Conservation (phyloP, 2,888 invertebrate species). For the Digitonthophagus gazella region DNA sequence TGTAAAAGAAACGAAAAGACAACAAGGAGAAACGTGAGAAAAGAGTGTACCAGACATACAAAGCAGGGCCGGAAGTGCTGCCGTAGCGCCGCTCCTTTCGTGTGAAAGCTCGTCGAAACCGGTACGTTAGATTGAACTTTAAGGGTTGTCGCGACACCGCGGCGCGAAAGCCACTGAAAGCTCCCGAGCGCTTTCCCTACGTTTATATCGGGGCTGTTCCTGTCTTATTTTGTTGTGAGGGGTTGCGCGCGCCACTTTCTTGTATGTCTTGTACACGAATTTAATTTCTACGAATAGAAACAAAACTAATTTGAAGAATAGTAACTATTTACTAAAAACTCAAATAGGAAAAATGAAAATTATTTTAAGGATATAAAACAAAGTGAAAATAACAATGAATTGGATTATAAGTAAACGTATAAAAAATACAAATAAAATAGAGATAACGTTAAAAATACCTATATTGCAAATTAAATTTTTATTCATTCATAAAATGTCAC, state of each 20-base stretch:
- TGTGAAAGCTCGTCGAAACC: not conserved
- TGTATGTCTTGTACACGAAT: not conserved
- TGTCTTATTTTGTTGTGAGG: slow-evolving; percentile 2
- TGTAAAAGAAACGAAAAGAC: not conserved
- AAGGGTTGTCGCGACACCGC: slow-evolving; percentile 7
- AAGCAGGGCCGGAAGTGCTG: slow-evolving; percentile 2
- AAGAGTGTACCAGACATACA: slow-evolving; percentile 7
- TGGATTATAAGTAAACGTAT: too few relatives aligned
- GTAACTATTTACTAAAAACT: too few relatives aligned
- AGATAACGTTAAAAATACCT: too few relatives aligned
- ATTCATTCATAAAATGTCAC: too few relatives aligned
- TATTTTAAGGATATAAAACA: too few relatives aligned
- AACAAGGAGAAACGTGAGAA: not conserved
- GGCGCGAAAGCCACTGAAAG: slow-evolving; percentile 11
- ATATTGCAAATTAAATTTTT: too few relatives aligned
- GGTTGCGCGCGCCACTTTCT: slow-evolving; percentile 9
- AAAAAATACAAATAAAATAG: too few relatives aligned
- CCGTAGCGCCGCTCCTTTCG: not conserved
- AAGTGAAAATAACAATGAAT: too few relatives aligned
- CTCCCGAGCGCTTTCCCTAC: slow-evolving; percentile 5
- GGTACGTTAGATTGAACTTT: not conserved
- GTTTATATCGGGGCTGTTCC: not conserved
- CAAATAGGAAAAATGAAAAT: too few relatives aligned
- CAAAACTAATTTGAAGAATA: too few relatives aligned
- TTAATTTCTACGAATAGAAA: too few relatives aligned